These are phyloP conservation scores for Chesias legatella DNA, from an alignment of 2,888 invertebrate genomes.

Conservation along the genomic window DNA sequence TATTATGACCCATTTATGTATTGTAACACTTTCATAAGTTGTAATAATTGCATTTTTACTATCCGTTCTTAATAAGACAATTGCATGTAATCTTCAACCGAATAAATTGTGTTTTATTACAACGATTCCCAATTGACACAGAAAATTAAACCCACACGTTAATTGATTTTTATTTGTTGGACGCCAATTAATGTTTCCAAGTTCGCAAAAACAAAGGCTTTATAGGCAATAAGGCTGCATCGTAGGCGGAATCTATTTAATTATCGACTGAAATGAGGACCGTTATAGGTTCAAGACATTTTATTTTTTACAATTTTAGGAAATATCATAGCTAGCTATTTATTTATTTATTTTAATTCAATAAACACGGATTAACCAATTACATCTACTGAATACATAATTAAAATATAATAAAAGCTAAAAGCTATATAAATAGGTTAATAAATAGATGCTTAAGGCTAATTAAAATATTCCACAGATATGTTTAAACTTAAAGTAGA, in stretches of 20 bases:
- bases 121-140: slow-evolving; percentile 29
- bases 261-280: no score
- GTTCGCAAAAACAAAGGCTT: slow-evolving; percentile 20
- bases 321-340: no score
- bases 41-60: slow-evolving; percentile 20
- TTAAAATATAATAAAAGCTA: no score
- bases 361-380: no score
- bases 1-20: slow-evolving; percentile 3
- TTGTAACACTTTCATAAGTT: slow-evolving; percentile 14
- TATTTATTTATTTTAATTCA: no score
- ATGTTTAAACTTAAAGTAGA: no score
- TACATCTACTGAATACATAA: no score
- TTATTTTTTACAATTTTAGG: no score
- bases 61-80: slow-evolving; percentile 22
- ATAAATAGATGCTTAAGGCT: no score
- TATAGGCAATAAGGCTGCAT: slow-evolving; percentile 11
- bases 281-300: no score
- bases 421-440: no score
- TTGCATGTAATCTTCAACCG: slow-evolving; percentile 23
- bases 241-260: slow-evolving; percentile 19
- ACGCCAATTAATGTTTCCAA: slow-evolving; percentile 21
- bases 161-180: slow-evolving; percentile 25
- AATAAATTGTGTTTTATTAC: slow-evolving; percentile 27
- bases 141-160: slow-evolving; percentile 29
- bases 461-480: no score